Conservation (phyloP, 2,797 vertebrate species). For the Crax fasciolata region DNA sequence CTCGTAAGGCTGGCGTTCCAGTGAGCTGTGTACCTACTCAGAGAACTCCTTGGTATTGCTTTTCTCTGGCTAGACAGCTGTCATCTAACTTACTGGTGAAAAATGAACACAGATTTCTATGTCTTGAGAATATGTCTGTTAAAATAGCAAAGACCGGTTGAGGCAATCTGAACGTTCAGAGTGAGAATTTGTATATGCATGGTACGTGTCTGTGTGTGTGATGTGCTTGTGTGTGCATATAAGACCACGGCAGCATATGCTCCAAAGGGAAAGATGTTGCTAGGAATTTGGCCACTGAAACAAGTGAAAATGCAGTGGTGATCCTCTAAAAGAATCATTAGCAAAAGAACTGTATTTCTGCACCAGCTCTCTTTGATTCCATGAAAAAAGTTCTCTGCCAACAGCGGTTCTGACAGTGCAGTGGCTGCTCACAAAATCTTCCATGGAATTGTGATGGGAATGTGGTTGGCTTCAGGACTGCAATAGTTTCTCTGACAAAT, state of each 20-base stretch:
- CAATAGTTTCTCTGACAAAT: background rate
- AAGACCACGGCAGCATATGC: background rate
- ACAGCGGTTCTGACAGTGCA: background rate
- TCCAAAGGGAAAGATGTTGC: background rate
- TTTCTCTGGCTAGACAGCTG: background rate
- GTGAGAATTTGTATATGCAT: background rate
- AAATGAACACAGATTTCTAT: background rate
- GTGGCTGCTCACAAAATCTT: background rate
- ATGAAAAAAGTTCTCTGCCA: background rate
- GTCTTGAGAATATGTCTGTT: background rate
- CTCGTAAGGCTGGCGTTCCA: background rate
- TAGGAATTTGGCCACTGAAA: background rate
- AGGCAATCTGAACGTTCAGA: background rate
- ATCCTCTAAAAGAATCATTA: background rate
- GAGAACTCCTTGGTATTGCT: background rate
- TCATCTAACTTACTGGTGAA: background rate
- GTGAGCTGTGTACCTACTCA: rapidly evolving
- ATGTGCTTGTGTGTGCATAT: background rate
- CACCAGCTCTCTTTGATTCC: background rate
- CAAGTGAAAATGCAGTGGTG: background rate
- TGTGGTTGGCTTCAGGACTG: background rate
- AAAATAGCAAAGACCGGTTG: background rate
- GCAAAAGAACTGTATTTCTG: background rate
- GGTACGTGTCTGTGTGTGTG: no score
- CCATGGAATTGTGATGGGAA: background rate